A percentile compares a stretch with the other conserved stretches of the same genome.
Evolutionary conservation across 2,113 vertebrate genomes (phyloP).

Genomic region (Gavialis gangeticus): DNA sequence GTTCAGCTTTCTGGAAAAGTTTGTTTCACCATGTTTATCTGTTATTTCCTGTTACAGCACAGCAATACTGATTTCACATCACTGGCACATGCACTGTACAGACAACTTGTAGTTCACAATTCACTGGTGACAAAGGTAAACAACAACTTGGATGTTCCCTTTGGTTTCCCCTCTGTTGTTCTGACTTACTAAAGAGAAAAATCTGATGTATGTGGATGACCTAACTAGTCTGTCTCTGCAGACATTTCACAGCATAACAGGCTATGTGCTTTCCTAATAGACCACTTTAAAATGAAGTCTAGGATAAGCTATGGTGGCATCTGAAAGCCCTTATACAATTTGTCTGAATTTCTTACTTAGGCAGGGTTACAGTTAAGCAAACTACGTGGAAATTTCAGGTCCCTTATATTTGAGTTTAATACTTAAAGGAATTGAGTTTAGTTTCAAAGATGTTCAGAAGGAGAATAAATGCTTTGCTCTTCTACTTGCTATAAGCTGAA

Average conservation of each 20-base stretch:
- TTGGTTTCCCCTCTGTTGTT: neutral
- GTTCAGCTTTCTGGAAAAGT: slow-evolving; percentile 21
- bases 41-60: slow-evolving; percentile 59
- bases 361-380: neutral
- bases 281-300: neutral
- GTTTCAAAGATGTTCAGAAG: slow-evolving; percentile 21
- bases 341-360: neutral
- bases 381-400: neutral
- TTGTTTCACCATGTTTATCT: slow-evolving; percentile 50
- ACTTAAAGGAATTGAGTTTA: slow-evolving; percentile 39
- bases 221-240: neutral
- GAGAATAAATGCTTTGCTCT: slow-evolving; percentile 45
- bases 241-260: neutral
- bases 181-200: neutral
- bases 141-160: slow-evolving; percentile 8
- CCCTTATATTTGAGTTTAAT: slow-evolving; percentile 31
- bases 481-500: slow-evolving; percentile 48
- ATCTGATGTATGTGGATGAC: neutral
- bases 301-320: neutral
- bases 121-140: slow-evolving; percentile 32
- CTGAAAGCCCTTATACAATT: neutral
- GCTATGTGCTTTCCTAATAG: neutral
- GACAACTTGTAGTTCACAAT: neutral
- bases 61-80: slow-evolving; percentile 51
- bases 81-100: slow-evolving; percentile 41